These are phyloP conservation scores for Plemyria rubiginata DNA, from an alignment of 2,888 invertebrate genomes.

Conservation along the genomic window DNA sequence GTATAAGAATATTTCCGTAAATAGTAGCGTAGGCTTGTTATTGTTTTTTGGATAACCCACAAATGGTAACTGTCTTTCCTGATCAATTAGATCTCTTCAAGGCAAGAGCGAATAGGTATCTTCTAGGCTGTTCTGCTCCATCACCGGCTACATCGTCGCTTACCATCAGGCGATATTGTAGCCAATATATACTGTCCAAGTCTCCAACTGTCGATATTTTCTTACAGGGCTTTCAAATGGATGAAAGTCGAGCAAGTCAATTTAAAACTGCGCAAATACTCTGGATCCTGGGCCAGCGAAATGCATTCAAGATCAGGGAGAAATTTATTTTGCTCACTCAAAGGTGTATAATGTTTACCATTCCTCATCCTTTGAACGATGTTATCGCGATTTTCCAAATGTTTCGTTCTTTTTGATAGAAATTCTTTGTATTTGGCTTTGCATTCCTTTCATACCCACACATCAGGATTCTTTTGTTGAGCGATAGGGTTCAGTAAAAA, in stretches of 20 bases:
- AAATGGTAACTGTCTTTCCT: too few relatives aligned
- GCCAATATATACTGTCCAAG: too few relatives aligned
- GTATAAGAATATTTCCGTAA: too few relatives aligned
- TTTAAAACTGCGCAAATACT: conserved; percentile 29
- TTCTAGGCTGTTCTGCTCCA: too few relatives aligned
- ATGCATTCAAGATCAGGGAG: conserved; percentile 53
- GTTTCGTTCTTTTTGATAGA: conserved; percentile 79
- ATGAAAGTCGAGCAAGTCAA: conserved; percentile 18
- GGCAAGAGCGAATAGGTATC: too few relatives aligned
- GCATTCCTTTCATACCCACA: conserved; percentile 68
- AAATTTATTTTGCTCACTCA: conserved; percentile 74
- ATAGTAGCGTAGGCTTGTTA: too few relatives aligned
- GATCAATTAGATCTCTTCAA: too few relatives aligned
- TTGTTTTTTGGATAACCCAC: too few relatives aligned
- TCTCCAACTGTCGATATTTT: not conserved
- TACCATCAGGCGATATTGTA: too few relatives aligned
- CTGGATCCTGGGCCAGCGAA: conserved; percentile 23
- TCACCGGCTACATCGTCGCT: too few relatives aligned
- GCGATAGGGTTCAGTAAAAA: conserved; percentile 67
- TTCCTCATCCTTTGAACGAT: conserved; percentile 79
- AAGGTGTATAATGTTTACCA: conserved; percentile 75
- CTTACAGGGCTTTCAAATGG: not conserved
- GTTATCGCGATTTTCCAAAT: conserved; percentile 78
- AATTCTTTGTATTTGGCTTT: conserved; percentile 76
- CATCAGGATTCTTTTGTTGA: conserved; percentile 74